phyloP scores from a whole-genome alignment of 2,888 invertebrate species.

The Ormyrus thymus region DNA sequence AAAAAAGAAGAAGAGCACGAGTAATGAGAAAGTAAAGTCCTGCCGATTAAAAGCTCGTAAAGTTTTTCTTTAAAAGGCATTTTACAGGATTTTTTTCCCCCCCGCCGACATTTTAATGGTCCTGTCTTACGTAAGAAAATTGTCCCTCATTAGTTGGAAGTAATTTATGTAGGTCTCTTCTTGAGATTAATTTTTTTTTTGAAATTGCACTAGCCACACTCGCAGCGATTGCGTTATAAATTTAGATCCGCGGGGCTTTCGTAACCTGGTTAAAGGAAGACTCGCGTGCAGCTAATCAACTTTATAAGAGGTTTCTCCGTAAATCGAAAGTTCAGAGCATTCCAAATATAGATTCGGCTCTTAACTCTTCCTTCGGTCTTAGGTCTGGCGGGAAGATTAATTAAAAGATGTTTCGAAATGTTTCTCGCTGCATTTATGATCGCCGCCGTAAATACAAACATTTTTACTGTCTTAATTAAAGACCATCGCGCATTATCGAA shows the following conservation, averaged over 20 bases:
- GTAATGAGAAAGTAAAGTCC: no score
- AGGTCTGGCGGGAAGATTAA: slow-evolving; percentile 6
- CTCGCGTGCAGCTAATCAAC: no score
- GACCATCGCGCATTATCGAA: neutral
- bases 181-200: no score
- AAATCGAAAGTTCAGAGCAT: slow-evolving; percentile 23
- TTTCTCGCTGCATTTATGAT: neutral
- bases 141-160: no score
- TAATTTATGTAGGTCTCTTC: no score
- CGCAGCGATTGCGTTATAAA: neutral
- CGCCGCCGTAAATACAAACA: slow-evolving; percentile 2
- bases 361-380: slow-evolving; percentile 13
- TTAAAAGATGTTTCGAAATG: slow-evolving; percentile 10
- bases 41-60: no score
- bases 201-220: no score
- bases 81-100: no score
- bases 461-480: slow-evolving; percentile 20
- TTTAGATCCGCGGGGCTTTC: neutral
- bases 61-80: no score
- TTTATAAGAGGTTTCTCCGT: neutral
- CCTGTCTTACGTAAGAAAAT: no score
- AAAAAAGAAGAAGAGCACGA: no score
- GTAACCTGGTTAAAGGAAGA: neutral
- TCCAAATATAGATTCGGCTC: slow-evolving; percentile 17
- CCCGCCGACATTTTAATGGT: no score